Evolutionary conservation across 1,140 invertebrate genomes (phyloP), one percentile per base, ranked within the genome.

Genomic region (Homalodisca vitripennis): DNA sequence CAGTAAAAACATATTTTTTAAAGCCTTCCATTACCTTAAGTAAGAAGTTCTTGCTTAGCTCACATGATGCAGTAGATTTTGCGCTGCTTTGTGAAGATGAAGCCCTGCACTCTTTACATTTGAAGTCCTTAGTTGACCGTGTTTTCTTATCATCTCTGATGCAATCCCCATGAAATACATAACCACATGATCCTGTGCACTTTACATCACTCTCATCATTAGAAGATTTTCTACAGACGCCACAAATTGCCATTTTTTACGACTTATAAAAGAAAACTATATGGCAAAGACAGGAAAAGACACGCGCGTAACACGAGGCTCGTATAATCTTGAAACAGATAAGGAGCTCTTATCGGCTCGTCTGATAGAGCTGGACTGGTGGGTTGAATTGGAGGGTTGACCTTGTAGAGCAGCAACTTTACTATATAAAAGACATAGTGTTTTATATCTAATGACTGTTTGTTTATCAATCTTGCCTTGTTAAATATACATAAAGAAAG

Each of bases 221-320:
- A n/a, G 48, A 13, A 3, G 48, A 12, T 14, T 22, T 53, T 22
- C 20, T 53, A 20, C 48, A 53, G 48, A 53, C 48, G 48, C 48
- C 48, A 53, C 48, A 53, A 22, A 53, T 53, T 53, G 48, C 48
- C 48, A 53, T 53, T 53, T 53, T 53, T n/a, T n/a, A n/a, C n/a
- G n/a, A n/a, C n/a, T n/a, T n/a, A n/a, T n/a, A n/a, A n/a, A n/a
- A n/a, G n/a, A n/a, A n/a, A n/a, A n/a, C n/a, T n/a, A n/a, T n/a
- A n/a, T n/a, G n/a, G n/a, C n/a, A n/a, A n/a, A n/a, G n/a, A n/a
- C n/a, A n/a, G n/a, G n/a, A n/a, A n/a, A n/a, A n/a, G n/a, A n/a
- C n/a, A n/a, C n/a, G n/a, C n/a, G n/a, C n/a, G n/a, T n/a, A n/a
- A n/a, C n/a, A n/a, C n/a, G n/a, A n/a, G n/a, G n/a, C n/a, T n/a